phyloP scores from a whole-genome alignment of 2,888 invertebrate genomes.

The Drosophila formosana region DNA sequence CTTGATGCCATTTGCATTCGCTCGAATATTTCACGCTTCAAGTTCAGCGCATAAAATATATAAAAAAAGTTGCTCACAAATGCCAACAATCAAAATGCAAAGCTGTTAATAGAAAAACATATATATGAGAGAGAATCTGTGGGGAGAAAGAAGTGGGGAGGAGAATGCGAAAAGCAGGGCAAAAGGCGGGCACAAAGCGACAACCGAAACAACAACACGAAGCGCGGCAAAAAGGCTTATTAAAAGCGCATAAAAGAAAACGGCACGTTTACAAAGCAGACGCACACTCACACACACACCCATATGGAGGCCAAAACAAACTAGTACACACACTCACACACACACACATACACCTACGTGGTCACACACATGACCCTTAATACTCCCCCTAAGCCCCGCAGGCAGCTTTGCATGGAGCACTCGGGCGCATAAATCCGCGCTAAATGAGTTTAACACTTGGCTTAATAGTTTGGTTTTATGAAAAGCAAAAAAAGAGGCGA shows the following conservation, averaged over 20 bases:
- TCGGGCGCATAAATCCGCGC: slow-evolving; percentile 81
- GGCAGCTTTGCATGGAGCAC: slow-evolving; percentile 66
- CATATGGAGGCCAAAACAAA: slow-evolving; percentile 13
- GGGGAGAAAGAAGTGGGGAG: slow-evolving; percentile 4
- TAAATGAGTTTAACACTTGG: slow-evolving; percentile 80
- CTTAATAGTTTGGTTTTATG: slow-evolving; percentile 81
- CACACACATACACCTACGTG: background rate
- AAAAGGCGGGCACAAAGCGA: slow-evolving; percentile 50
- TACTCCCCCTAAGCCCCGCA: slow-evolving; percentile 4
- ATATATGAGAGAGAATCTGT: slow-evolving; percentile 7
- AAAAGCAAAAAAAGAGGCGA: slow-evolving; percentile 60
- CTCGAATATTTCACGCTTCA: slow-evolving; percentile 56
- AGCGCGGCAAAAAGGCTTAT: slow-evolving; percentile 74
- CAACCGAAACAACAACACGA: slow-evolving; percentile 5
- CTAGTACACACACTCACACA: slow-evolving; percentile 38
- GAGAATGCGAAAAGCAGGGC: slow-evolving; percentile 29
- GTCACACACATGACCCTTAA: slow-evolving; percentile 42
- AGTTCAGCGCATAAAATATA: slow-evolving; percentile 54
- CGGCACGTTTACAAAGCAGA: slow-evolving; percentile 74
- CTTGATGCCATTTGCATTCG: slow-evolving; percentile 23
- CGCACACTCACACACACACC: slow-evolving; percentile 40
- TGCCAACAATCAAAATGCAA: slow-evolving; percentile 68
- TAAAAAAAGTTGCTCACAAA: slow-evolving; percentile 45
- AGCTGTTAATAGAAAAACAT: slow-evolving; percentile 62
- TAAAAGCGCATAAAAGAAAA: slow-evolving; percentile 78